Conservation (phyloP, 2,888 invertebrate species). For the Melangyna quadrimaculata region DNA sequence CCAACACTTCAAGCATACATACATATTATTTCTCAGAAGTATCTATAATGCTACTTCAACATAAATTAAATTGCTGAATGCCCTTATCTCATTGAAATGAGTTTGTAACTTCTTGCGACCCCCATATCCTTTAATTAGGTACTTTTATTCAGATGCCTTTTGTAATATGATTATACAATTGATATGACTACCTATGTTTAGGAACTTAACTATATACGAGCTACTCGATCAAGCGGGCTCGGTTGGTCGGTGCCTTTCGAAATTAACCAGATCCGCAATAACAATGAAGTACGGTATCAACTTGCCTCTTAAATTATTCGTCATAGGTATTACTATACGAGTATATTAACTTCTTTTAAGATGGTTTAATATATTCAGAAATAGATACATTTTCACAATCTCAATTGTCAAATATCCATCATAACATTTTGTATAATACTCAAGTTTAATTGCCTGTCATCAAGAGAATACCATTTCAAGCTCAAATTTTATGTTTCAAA, state of each 20-base stretch:
- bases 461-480: neutral
- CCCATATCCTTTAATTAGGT: neutral
- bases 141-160: neutral
- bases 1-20: neutral
- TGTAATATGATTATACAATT: neutral
- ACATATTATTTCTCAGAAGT: neutral
- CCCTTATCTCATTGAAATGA: neutral
- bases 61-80: neutral
- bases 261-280: neutral
- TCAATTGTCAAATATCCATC: neutral
- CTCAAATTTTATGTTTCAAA: neutral
- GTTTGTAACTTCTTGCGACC: neutral
- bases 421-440: neutral
- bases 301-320: neutral
- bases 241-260: neutral
- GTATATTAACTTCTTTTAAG: neutral
- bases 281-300: neutral
- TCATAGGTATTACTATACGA: neutral
- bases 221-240: neutral
- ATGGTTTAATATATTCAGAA: neutral
- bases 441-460: neutral
- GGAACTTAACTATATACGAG: neutral
- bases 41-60: neutral
- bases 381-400: neutral
- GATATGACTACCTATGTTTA: neutral